phyloP scores from a whole-genome alignment of 1,140 invertebrate species.

The Trachelipus rathkii region DNA sequence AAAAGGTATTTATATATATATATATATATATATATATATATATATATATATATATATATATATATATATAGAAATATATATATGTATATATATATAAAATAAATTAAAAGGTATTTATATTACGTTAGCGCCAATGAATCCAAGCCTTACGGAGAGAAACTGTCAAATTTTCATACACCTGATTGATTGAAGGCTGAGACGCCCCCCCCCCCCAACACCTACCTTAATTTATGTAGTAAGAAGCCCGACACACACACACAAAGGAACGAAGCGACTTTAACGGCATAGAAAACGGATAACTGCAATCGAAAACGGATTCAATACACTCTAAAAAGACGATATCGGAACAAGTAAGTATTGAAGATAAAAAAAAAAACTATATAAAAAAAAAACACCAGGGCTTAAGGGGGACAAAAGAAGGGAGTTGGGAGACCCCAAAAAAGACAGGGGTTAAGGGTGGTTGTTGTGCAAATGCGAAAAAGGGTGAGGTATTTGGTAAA shows the following conservation, averaged over 20 bases:
- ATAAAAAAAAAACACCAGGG: no score
- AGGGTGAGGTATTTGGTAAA: no score
- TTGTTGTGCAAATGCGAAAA: no score
- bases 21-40: constrained; percentile 1
- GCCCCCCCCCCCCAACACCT: background rate
- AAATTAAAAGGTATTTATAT: no score
- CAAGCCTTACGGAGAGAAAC: background rate
- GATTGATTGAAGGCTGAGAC: background rate
- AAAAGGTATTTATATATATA: no score
- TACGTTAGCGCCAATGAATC: no score
- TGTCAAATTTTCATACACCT: background rate
- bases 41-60: background rate
- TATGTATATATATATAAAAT: background rate
- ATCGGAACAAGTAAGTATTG: background rate
- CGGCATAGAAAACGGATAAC: background rate
- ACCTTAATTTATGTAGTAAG: background rate
- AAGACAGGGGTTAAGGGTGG: no score
- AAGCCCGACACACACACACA: background rate
- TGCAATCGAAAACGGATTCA: background rate
- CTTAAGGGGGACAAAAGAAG: no score
- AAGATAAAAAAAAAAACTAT: no score
- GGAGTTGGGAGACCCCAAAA: no score
- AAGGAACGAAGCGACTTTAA: background rate
- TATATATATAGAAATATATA: constrained; percentile 7
- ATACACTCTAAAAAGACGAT: constrained; percentile 9